Conservation (phyloP, 2,113 vertebrate genomes). For the Gambusia holbrooki region DNA sequence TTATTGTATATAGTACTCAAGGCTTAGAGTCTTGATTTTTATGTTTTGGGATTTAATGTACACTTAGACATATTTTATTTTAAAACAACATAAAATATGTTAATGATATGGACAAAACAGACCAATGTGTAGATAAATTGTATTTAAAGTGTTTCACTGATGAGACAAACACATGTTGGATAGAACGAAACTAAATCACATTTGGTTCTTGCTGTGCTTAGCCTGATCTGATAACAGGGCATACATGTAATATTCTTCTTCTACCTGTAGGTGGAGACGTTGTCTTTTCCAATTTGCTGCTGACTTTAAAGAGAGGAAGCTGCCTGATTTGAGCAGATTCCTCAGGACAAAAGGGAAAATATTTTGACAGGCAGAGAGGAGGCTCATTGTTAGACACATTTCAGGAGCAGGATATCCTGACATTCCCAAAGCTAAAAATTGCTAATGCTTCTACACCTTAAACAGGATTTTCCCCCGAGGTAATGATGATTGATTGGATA, state of each 20-base stretch:
- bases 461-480: conserved; percentile 73
- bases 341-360: conserved; percentile 76
- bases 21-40: neutral
- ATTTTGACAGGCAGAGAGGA: conserved; percentile 76
- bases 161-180: neutral
- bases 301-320: neutral
- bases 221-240: neutral
- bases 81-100: neutral
- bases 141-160: neutral
- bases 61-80: neutral
- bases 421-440: conserved; percentile 76
- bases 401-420: conserved; percentile 66
- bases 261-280: conserved; percentile 78
- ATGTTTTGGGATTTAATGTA: neutral
- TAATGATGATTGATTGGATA: conserved; percentile 80
- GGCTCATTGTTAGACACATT: conserved; percentile 74
- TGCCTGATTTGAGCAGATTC: conserved; percentile 58
- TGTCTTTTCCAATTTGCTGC: conserved; percentile 52
- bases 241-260: conserved; percentile 8
- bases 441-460: conserved; percentile 76
- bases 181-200: neutral
- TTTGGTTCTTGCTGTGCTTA: neutral
- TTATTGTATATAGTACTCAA: neutral
- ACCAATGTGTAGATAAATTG: neutral
- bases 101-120: neutral